These are phyloP conservation scores for Brachycybe producta DNA, from an alignment of 2,888 invertebrate genomes.

Conservation along the genomic window DNA sequence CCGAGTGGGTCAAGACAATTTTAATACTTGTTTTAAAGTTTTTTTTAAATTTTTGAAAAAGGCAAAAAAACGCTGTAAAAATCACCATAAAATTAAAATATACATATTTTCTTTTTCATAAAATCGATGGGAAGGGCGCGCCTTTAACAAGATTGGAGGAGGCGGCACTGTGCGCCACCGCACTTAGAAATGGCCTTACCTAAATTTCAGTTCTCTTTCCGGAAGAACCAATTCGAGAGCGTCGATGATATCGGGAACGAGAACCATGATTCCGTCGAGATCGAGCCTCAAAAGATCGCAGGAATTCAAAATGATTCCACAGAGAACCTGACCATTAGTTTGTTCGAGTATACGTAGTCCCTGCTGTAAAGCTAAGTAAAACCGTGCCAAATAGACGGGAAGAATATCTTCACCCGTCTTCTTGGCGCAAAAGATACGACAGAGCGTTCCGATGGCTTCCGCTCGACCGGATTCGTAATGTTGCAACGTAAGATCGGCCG, in stretches of 20 bases:
- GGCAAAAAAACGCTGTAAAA: conserved; percentile 2
- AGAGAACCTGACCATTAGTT: conserved; percentile 49
- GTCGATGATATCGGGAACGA: conserved; percentile 76
- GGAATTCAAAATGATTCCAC: conserved; percentile 75
- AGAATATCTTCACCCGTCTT: conserved; percentile 86
- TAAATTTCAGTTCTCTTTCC: conserved; percentile 64
- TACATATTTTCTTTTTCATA: too few species aligned
- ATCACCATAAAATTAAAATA: neutral
- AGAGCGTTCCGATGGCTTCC: conserved; percentile 86
- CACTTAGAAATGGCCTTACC: conserved; percentile 32
- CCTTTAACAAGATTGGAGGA: neutral
- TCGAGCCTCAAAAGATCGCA: conserved; percentile 79
- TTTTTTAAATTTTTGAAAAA: neutral
- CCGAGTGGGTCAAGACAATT: neutral
- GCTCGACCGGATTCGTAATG: conserved; percentile 58
- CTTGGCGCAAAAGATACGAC: conserved; percentile 89
- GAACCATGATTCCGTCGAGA: conserved; percentile 78
- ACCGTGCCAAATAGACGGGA: conserved; percentile 79
- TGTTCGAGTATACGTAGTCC: conserved; percentile 54
- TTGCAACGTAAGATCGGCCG: conserved; percentile 25
- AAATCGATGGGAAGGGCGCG: too few species aligned
- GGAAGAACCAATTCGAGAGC: conserved; percentile 83
- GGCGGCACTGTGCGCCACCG: neutral
- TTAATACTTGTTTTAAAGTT: neutral
- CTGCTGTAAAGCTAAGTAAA: conserved; percentile 80